These are phyloP conservation scores for Galaxea fascicularis DNA, from an alignment of 92 coral and sea anemone genomes.

Conservation along the genomic window DNA sequence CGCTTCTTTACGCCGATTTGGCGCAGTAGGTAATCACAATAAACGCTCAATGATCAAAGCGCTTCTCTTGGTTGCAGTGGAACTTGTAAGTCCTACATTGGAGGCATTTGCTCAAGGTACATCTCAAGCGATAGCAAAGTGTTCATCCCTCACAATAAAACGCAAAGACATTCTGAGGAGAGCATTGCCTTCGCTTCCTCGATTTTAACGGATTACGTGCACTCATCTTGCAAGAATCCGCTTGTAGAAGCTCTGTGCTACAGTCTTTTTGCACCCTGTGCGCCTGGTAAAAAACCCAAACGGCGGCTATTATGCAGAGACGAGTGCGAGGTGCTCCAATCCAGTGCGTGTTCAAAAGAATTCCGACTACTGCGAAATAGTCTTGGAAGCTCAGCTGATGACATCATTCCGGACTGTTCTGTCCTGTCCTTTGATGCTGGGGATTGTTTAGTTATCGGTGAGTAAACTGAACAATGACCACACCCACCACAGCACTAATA, in stretches of 20 bases:
- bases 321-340: constrained; percentile 85
- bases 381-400: constrained; percentile 58
- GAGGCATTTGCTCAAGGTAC: constrained; percentile 61
- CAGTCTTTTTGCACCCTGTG: constrained; percentile 87
- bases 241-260: constrained; percentile 85
- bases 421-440: constrained; percentile 51
- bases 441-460: constrained; percentile 70
- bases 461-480: background rate
- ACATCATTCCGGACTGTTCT: constrained; percentile 79
- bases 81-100: constrained; percentile 73
- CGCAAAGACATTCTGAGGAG: constrained; percentile 71
- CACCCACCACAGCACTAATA: background rate
- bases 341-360: constrained; percentile 87
- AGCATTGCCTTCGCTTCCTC: constrained; percentile 48
- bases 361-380: constrained; percentile 62
- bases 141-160: constrained; percentile 54
- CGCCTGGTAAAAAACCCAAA: constrained; percentile 23
- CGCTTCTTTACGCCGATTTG: too few species aligned
- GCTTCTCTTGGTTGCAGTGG: constrained; percentile 54
- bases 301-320: constrained; percentile 80
- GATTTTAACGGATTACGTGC: constrained; percentile 59
- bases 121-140: constrained; percentile 49
- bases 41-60: too few species aligned
- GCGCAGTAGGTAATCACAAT: too few species aligned
- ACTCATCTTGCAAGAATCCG: constrained; percentile 64